Base-by-base conservation (phyloP, 2,797 vertebrate genomes). In the Graptemys geographica region DNA sequence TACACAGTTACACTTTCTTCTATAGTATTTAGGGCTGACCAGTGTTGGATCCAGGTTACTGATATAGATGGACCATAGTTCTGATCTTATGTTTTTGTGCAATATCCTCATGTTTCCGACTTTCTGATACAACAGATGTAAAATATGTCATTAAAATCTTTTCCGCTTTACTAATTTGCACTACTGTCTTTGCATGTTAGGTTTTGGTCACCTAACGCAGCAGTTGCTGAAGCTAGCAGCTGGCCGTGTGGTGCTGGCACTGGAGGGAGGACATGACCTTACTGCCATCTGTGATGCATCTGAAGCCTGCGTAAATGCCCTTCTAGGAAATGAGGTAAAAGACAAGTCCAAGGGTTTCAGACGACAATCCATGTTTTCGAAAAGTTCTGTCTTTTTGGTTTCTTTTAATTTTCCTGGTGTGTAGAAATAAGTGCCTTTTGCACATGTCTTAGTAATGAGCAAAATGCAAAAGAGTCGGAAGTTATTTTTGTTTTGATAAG, bases 241-340 rank as follows among this genome's bases (percentile, higher is more conserved):
- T 11, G 98, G 98, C 88, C 98, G 94, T 11, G 97, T 98, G 79
- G 98, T 98, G 93, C 92, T 98, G 95, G 98, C 96, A 33, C 96
- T 98, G 91, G 97, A 98, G 94, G 98, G 97, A 97, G 98, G 98
- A 98, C 98, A 98, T 62, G 98, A 98, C 97, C 98, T 98, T 93
- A 98, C 97, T 76, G 97, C 98, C 96, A 98, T 98, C 92, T 98
- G 98, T 92, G 98, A 98, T 83, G 98, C 98, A 87, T 98, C 98
- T 96, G 98, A 98, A 96, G 98, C 98, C 96, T 98, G 98, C 91
- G 97, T 98, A 93, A 98, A 98, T 65, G 97, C 98, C 93, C 98
- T 99, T 96, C 98, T 99, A 97, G 98, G 98, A 98, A 98, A 98
- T 97, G 98, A 99, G 98, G 98, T 99, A 99, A 98, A 90, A 96